phyloP scores from a whole-genome alignment of 2,113 vertebrate genomes.

The Oriolus oriolus region DNA sequence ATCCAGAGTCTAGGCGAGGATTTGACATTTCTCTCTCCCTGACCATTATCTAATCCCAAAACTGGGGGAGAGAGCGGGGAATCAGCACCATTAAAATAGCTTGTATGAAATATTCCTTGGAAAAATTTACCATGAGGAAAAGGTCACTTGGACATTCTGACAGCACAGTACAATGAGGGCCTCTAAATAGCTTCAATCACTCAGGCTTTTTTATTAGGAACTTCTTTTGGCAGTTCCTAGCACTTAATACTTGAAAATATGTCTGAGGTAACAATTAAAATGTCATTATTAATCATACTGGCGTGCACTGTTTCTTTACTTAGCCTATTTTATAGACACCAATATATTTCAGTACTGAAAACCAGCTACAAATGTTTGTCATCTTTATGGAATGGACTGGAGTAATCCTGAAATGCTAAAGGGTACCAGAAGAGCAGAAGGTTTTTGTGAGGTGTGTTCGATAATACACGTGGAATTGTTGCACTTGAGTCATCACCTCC shows the following conservation, averaged over 20 bases:
- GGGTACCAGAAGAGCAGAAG: not conserved
- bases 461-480: not conserved
- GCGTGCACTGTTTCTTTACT: not conserved
- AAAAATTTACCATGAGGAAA: slow-evolving; percentile 11
- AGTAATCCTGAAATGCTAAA: not conserved
- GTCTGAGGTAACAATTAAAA: slow-evolving; percentile 3
- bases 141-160: slow-evolving; percentile 46
- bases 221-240: not conserved
- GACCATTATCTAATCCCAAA: not conserved
- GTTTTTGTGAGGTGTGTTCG: not conserved
- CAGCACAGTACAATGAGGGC: not conserved
- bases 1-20: not conserved
- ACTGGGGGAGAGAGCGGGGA: not conserved
- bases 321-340: not conserved
- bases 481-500: not conserved
- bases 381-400: not conserved
- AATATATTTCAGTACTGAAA: not conserved
- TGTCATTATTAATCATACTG: not conserved
- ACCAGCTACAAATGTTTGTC: not conserved
- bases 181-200: not conserved
- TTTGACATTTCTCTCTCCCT: not conserved
- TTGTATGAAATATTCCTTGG: not conserved
- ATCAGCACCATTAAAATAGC: not conserved
- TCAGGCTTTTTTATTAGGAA: not conserved
- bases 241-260: not conserved